Conservation (phyloP, 1,140 invertebrate species). For the Hycleus phaleratus region DNA sequence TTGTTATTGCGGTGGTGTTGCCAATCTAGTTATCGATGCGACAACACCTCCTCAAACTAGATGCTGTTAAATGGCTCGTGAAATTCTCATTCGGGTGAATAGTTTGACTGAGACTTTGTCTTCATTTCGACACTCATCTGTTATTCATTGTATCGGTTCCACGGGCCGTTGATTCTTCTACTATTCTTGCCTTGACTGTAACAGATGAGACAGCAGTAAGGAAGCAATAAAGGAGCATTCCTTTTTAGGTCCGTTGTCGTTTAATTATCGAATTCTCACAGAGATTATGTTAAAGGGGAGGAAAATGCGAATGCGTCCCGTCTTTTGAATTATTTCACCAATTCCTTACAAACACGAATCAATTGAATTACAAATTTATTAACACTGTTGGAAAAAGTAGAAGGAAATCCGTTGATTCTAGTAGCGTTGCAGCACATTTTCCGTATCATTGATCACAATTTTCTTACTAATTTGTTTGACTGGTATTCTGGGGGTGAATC, state of each 20-base stretch:
- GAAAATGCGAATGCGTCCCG: too few relatives aligned
- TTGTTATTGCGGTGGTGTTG: too few relatives aligned
- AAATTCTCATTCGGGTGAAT: conserved; percentile 26
- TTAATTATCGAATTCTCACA: conserved; percentile 7
- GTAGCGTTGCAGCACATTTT: conserved; percentile 21
- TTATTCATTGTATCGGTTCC: conserved; percentile 36
- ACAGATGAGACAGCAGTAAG: too few relatives aligned
- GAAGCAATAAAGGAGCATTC: background rate
- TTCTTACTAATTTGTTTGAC: conserved; percentile 33
- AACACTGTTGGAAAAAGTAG: too few relatives aligned
- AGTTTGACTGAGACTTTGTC: conserved; percentile 29
- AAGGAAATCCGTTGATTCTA: conserved; percentile 11
- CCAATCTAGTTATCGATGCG: too few relatives aligned
- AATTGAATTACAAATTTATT: too few relatives aligned
- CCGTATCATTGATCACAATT: conserved; percentile 37
- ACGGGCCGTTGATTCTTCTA: conserved; percentile 6
- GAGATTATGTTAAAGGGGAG: too few relatives aligned
- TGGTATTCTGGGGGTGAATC: background rate
- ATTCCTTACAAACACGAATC: too few relatives aligned
- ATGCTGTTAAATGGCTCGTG: conserved; percentile 28
- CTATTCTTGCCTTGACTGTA: too few relatives aligned
- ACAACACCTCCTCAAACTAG: conserved; percentile 5
- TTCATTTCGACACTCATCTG: conserved; percentile 33
- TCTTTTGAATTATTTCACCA: too few relatives aligned
- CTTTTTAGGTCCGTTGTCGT: background rate